Evolutionary conservation across 1,140 invertebrate species (phyloP), one percentile per base, ranked within the genome.

Genomic region (Hylyphantes graminicola): DNA sequence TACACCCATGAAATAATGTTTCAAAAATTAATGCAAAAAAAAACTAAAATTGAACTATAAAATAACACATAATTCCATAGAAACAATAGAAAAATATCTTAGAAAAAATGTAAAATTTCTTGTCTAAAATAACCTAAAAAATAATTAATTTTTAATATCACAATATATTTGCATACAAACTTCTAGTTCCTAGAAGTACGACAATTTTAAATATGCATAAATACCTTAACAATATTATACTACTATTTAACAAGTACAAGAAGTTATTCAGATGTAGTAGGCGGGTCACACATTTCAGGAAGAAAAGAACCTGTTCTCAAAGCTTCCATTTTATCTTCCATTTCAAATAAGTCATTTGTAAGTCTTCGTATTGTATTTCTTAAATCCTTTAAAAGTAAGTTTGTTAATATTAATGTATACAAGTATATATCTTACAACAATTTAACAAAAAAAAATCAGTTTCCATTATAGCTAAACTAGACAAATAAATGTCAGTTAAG

Each of bases 241-340:
- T 35, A 70, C 15, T 50, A 19, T 19, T 21, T 8, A 9, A 12
- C 12, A 21, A 35, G 19, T 48, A 11, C 48, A 21, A 5, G n/a
- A 70, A 63, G 35, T 73, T 68, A 73, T n/a, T 73, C 70, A 65
- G 70, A 74, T 55, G 53, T 1, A 11, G 63, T n/a, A 19, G 59
- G 64, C 13, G 61, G 13, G 12, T 77, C 57, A 70, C 12, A 54
- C 35, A 85, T 85, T 54, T 85, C 76, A n/a, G 84, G 84, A 67
- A 85, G 51, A 51, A 79, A 85, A 10, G 84, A 70, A 11, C 76
- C 75, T 50, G 68, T 79, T 65, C 73, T 68, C 12, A 86, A 35
- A 57, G 82, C 72, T 53, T 85, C 83, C 63, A 86, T 68, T 63
- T 80, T 77, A 77, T 85, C 74, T 82, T 87, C 86, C 75, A 87